Evolutionary conservation across 2,797 vertebrate genomes (phyloP), one percentile per base, ranked within the genome.

Genomic region (Microtus californicus): DNA sequence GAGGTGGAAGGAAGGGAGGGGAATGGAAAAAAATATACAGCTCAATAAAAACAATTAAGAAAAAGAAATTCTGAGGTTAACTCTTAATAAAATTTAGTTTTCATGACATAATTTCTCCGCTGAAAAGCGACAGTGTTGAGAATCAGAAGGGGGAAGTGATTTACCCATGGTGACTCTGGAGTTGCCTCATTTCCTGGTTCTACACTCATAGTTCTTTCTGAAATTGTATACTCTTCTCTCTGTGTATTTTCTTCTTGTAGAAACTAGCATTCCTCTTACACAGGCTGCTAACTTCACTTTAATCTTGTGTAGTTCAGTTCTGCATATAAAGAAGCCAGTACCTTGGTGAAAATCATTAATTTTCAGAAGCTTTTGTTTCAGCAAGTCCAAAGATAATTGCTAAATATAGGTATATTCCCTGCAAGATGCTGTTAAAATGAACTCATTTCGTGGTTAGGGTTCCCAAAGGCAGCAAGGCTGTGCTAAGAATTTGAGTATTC

Each of bases 341-440:
- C 87, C 92, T 96, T 93, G 95, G 93, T 59, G 77, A 97, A 97
- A 97, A 43, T 15, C 37, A 95, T 92, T 96, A 95, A 96, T 98
- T 98, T 98, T 94, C 88, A 79, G 86, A 94, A 95, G 96, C 85
- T 96, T 98, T 98, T 97, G 95, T 95, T 97, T 97, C 14, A 0
- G 91, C 21, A 89, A 93, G 92, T 96, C 85, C 87, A 96, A 97
- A 98, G 91, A 96, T 96, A 98, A 97, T 96, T 96, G 93, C 97
- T 97, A 97, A 98, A 98, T 98, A 98, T 97, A 97, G n/a, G 74
- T 78, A 67, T 91, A 81, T 93, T 95, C 91, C 40, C 45, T 89
- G 59, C 0, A 27, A 87, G 74, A 40, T 86, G 89, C 97, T 97
- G 93, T 97, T 98, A 97, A 97, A 97, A 91, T 94, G 95, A 89